phyloP scores from a whole-genome alignment of 2,888 invertebrate species.

The Shargacucullia verbasci region DNA sequence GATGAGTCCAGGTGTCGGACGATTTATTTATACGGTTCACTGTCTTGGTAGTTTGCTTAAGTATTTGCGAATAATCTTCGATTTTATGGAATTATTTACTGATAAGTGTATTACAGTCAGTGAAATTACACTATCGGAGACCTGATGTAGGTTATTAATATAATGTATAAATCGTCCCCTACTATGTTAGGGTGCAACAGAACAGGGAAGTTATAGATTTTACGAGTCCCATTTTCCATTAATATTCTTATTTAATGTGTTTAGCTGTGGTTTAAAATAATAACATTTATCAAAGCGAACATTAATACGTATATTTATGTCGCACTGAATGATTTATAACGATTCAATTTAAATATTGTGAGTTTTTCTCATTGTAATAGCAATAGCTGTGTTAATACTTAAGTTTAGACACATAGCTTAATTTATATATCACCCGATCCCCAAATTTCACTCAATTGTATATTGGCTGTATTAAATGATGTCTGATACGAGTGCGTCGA shows the following conservation, averaged over 20 bases:
- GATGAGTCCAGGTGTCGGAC: conserved; percentile 16
- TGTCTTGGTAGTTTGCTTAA: neutral
- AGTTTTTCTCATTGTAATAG: conserved; percentile 42
- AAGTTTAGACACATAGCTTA: conserved; percentile 50
- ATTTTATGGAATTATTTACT: neutral
- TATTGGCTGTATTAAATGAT: conserved; percentile 31
- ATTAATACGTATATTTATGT: conserved; percentile 17
- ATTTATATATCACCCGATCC: conserved; percentile 34
- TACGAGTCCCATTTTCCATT: conserved; percentile 28
- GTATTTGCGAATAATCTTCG: neutral
- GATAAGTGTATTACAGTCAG: neutral
- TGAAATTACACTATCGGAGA: neutral
- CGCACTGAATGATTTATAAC: conserved; percentile 18
- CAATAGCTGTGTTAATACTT: conserved; percentile 54
- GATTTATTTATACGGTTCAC: conserved; percentile 12
- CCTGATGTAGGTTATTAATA: neutral
- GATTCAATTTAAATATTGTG: conserved; percentile 21
- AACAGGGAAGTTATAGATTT: conserved; percentile 29
- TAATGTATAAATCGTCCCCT: conserved; percentile 1
- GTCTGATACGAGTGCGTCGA: conserved; percentile 42
- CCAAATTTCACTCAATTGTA: conserved; percentile 30
- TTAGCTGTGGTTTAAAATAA: conserved; percentile 23
- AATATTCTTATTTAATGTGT: conserved; percentile 15
- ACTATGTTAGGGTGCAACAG: conserved; percentile 1
- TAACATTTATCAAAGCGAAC: conserved; percentile 11